Percentiles rank a stretch among this genome's conserved stretches.
Conservation (phyloP, 2,888 invertebrate genomes). For the Dryadula phaetusa region DNA sequence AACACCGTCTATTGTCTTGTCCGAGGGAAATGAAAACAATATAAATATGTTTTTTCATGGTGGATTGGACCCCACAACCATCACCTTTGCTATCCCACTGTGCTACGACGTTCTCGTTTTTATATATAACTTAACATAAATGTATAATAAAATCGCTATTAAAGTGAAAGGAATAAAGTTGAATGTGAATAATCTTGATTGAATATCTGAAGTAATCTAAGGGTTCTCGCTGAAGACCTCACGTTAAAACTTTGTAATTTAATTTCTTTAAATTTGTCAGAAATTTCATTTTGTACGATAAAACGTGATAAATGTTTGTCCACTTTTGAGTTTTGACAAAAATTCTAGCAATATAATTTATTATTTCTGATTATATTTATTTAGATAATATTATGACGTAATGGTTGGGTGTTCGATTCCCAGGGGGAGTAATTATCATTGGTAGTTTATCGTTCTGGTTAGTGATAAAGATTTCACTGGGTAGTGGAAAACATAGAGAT, state of each 20-base stretch:
- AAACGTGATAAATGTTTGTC: conserved; percentile 6
- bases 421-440: neutral
- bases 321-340: neutral
- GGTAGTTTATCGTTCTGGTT: no score
- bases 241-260: conserved; percentile 23
- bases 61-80: no score
- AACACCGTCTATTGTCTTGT: no score
- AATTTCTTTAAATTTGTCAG: conserved; percentile 24
- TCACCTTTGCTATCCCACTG: no score
- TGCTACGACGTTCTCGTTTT: no score
- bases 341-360: neutral
- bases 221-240: neutral
- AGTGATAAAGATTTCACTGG: no score
- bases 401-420: neutral
- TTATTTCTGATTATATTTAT: no score
- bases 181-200: conserved; percentile 19
- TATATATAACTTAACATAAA: neutral
- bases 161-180: conserved; percentile 1
- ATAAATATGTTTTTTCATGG: no score
- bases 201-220: conserved; percentile 17
- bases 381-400: no score
- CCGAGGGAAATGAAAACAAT: no score
- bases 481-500: no score
- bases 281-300: conserved; percentile 7
- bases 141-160: neutral